A percentile compares a stretch with the other conserved stretches of the same genome.
Evolutionary conservation across 2,797 vertebrate species (phyloP).

Genomic region (Sebastes vulpes): DNA sequence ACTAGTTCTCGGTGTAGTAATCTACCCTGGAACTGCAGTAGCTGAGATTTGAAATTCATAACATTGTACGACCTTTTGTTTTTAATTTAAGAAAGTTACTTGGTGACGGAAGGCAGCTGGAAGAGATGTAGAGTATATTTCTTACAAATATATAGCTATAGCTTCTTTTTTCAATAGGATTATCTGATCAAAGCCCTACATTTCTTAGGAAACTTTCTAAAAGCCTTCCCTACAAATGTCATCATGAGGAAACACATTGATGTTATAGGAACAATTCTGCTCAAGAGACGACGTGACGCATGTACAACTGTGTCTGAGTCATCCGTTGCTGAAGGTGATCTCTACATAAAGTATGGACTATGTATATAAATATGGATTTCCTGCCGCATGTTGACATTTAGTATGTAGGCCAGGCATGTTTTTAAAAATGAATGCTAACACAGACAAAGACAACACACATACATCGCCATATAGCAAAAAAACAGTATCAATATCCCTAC

Average conservation of each 20-base stretch:
- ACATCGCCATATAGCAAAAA: slow-evolving; percentile 4
- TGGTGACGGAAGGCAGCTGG: not conserved
- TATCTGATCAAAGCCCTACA: not conserved
- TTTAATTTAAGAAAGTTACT: not conserved
- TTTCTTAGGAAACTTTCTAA: not conserved
- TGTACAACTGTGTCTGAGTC: not conserved
- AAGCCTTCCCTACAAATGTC: not conserved
- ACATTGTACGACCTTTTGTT: not conserved
- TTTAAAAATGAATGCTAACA: slow-evolving; percentile 8
- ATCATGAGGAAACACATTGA: not conserved
- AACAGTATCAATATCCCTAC: slow-evolving; percentile 39
- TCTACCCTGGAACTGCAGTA: not conserved
- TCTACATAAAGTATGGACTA: not conserved
- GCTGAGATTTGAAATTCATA: not conserved
- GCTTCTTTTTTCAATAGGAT: not conserved
- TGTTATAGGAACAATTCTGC: not conserved
- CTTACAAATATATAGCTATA: not conserved
- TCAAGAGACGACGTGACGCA: not conserved
- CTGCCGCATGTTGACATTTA: slow-evolving; percentile 31
- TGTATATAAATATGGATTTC: slow-evolving; percentile 19
- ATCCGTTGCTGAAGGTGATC: slow-evolving; percentile 8
- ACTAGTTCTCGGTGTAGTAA: not conserved
- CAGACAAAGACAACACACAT: slow-evolving; percentile 13
- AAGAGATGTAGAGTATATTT: not conserved
- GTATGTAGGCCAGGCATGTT: slow-evolving; percentile 4